Percentiles rank a stretch among this genome's conserved stretches.
Conservation (phyloP, 2,888 invertebrate genomes). For the Pammene fasciana region DNA sequence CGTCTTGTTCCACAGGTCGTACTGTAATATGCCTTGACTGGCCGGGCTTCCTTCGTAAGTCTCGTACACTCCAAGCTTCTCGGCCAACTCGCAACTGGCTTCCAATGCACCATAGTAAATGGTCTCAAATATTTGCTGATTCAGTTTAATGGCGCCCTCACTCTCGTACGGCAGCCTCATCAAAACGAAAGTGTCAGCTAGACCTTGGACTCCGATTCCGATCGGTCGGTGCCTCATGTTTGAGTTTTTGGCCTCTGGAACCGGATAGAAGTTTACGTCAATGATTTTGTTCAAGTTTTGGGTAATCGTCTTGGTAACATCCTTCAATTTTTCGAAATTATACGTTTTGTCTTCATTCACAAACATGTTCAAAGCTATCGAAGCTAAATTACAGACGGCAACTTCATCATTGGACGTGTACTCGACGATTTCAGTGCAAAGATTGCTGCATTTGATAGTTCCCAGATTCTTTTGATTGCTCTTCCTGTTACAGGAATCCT, state of each 20-base stretch:
- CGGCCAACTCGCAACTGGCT: conserved; percentile 96
- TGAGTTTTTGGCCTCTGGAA: conserved; percentile 93
- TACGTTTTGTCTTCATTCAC: conserved; percentile 90
- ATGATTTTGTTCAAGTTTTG: conserved; percentile 98
- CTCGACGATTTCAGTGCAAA: conserved; percentile 99
- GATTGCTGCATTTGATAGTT: conserved; percentile 98
- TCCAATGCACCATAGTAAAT: conserved; percentile 98
- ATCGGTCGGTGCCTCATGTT: conserved; percentile 94
- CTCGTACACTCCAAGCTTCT: conserved; percentile 92
- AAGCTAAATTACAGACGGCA: conserved; percentile 99
- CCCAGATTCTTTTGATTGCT: conserved; percentile 99
- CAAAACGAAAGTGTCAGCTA: conserved; percentile 97
- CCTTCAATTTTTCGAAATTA: conserved; percentile 93
- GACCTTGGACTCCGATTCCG: conserved; percentile 97
- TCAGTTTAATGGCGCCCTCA: conserved; percentile 91
- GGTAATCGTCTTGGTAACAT: conserved; percentile 94
- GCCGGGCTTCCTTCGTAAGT: conserved; percentile 96
- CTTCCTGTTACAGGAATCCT: conserved; percentile 98
- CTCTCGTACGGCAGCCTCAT: conserved; percentile 97
- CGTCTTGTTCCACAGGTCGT: conserved; percentile 98
- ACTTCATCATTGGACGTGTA: conserved; percentile 96
- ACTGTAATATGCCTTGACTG: conserved; percentile 97
- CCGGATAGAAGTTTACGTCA: conserved; percentile 97
- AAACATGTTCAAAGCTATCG: conserved; percentile 97
- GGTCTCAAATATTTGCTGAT: conserved; percentile 98